phyloP scores from a whole-genome alignment of 2,888 invertebrate species.

The Galeopsomyia nigrocyanea region DNA sequence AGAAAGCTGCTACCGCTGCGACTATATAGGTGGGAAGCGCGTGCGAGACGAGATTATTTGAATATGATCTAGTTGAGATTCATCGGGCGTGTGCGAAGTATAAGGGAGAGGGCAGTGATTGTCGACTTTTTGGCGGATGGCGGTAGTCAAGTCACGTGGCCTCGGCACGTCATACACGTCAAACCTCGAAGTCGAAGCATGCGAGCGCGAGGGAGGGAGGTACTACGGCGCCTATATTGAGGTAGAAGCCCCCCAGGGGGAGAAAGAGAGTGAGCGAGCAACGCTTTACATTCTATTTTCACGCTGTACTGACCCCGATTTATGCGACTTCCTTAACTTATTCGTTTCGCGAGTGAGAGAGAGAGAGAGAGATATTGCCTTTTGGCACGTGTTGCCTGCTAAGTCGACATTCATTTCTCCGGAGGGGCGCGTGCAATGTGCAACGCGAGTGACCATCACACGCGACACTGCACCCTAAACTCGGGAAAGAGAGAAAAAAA shows the following conservation, averaged over 20 bases:
- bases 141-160: constrained; percentile 65
- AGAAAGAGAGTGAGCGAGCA: background rate
- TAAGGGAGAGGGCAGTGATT: constrained; percentile 63
- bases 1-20: too few relatives aligned
- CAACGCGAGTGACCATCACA: too few relatives aligned
- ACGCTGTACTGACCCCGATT: constrained; percentile 66
- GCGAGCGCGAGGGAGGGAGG: constrained; percentile 48
- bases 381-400: constrained; percentile 56
- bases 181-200: constrained; percentile 54
- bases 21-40: too few relatives aligned
- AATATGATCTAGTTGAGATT: constrained; percentile 63
- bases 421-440: constrained; percentile 29
- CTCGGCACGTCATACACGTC: constrained; percentile 68
- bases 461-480: too few relatives aligned
- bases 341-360: constrained; percentile 53
- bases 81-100: constrained; percentile 62
- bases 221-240: too few relatives aligned
- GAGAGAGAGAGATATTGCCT: constrained; percentile 63
- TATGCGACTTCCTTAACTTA: constrained; percentile 60
- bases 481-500: too few relatives aligned
- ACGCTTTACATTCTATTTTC: constrained; percentile 68
- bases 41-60: constrained; percentile 37
- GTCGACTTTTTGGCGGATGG: constrained; percentile 54
- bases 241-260: background rate
- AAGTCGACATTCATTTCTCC: constrained; percentile 55